Percentiles rank a stretch among this genome's conserved stretches.
Evolutionary conservation across 2,113 vertebrate genomes (phyloP).

Genomic region (Epinephelus lanceolatus): DNA sequence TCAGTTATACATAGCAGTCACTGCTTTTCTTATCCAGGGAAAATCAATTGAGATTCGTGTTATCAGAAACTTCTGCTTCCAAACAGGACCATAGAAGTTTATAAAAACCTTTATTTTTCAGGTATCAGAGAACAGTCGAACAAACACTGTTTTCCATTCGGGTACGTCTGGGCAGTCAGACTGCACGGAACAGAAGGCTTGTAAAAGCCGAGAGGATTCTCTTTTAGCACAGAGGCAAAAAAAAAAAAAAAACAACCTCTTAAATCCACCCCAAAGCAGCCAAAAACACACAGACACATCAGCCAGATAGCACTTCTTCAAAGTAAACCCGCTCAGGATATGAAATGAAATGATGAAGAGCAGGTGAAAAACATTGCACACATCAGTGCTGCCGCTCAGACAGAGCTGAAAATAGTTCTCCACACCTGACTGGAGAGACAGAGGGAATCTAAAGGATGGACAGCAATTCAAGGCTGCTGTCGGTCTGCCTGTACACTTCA

Average conservation of each 20-base stretch:
- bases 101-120: constrained; percentile 30
- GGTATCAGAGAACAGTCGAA: constrained; percentile 42
- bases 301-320: constrained; percentile 66
- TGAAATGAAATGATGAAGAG: constrained; percentile 82
- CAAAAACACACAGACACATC: constrained; percentile 65
- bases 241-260: constrained; percentile 61
- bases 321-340: constrained; percentile 73
- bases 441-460: constrained; percentile 65
- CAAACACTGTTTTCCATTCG: constrained; percentile 45
- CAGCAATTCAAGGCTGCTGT: constrained; percentile 57
- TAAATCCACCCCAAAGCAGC: constrained; percentile 67
- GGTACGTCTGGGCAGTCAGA: constrained; percentile 40
- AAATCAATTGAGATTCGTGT: constrained; percentile 24
- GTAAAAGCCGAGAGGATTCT: constrained; percentile 57
- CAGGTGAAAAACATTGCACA: constrained; percentile 79
- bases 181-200: constrained; percentile 31
- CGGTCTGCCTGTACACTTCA: constrained; percentile 58
- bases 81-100: constrained; percentile 16
- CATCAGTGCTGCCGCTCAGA: constrained; percentile 77
- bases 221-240: constrained; percentile 38
- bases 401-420: constrained; percentile 73
- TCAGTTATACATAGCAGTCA: neutral
- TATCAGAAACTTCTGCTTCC: constrained; percentile 26
- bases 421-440: constrained; percentile 70
- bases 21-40: neutral